Evolutionary conservation across 2,113 vertebrate genomes (phyloP), one percentile per base, ranked within the genome.

Genomic region (Orcinus orca): DNA sequence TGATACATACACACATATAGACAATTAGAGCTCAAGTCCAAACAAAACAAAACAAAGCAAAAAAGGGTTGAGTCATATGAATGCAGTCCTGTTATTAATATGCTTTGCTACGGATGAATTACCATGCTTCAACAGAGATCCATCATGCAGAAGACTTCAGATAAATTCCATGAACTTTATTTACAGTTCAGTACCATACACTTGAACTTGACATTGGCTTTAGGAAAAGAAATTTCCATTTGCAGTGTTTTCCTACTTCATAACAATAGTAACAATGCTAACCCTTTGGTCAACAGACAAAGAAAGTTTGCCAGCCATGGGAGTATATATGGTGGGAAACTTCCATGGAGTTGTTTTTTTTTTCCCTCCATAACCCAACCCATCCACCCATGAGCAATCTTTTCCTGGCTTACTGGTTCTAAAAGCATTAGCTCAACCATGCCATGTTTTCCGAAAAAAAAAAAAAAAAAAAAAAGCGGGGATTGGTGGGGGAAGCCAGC

Each of bases 141-240:
- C n/a, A 60, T 36, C 47, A 50, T 14, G 38, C 88, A 76, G 63
- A 83, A 76, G 36, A 84, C 21, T 84, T 87, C 55, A 79, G 79
- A 77, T 82, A 79, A 89, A 87, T 87, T 91, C 20, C 92, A 93
- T 81, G 74, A 89, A 33, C 68, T 73, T 79, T 50, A 85, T 93
- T 92, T 92, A 95, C 0, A 70, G 53, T 55, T 82, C 26, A 90
- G 6, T 82, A 83, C 36, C 71, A 82, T 9, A 85, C 6, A 95
- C 17, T 68, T 92, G 63, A 96, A 50, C 33, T 76, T 88, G 83
- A 84, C 81, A 73, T 93, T 96, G 70, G 60, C 62, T 55, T 85
- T 92, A 55, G 26, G 60, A 74, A 65, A 77, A 96, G 29, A 85
- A 79, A 95, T 82, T 87, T 97, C 65, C 81, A 96, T 62, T 60